Evolutionary conservation across 2,797 vertebrate species (phyloP), one percentile per base, ranked within the genome.

Genomic region (Salmo trutta): DNA sequence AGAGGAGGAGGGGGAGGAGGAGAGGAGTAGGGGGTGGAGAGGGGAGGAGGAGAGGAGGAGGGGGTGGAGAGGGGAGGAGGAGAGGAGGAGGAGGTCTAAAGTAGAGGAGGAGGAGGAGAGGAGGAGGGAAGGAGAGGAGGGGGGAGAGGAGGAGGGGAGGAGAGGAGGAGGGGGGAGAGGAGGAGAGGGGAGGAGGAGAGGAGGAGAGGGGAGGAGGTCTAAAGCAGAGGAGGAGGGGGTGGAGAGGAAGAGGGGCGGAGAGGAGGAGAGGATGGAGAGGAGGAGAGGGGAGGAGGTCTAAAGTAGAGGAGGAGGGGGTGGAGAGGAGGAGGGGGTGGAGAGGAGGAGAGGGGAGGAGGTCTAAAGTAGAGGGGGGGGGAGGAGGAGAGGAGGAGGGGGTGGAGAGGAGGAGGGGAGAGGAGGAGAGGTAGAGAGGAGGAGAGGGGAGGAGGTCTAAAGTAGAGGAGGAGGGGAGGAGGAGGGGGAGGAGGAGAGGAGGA

Each of bases 371-470:
- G n/a, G n/a, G n/a, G n/a, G n/a, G n/a, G 15, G 56, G 71, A 85
- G 86, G 84, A 56, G 54, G 81, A 81, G 56, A 29, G 33, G 19
- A 4, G 62, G 19, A 19, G 51, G 53, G 31, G 52, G 77, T 3
- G 3, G 29, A 31, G 29, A 31, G 3, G 2, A 0, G 4, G n/a
- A n/a, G n/a, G n/a, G n/a, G n/a, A n/a, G 29, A 0, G n/a, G n/a
- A n/a, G n/a, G 56, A 73, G 78, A 86, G 87, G 84, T 56, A 54
- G 83, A 81, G 62, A 29, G 31, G 19, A 4, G 59, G 24, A 17
- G 47, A 66, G 62, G 52, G 77, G 71, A n/a, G n/a, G 81, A 85
- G 31, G 36, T 6, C 0, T 7, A 41, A 7, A 33, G 31, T 6
- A 41, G 31, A 33, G 4, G 33, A 36, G 36, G 36, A 41, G 33